Conservation (phyloP, 2,888 invertebrate genomes). For the Drosophila algonquin region DNA sequence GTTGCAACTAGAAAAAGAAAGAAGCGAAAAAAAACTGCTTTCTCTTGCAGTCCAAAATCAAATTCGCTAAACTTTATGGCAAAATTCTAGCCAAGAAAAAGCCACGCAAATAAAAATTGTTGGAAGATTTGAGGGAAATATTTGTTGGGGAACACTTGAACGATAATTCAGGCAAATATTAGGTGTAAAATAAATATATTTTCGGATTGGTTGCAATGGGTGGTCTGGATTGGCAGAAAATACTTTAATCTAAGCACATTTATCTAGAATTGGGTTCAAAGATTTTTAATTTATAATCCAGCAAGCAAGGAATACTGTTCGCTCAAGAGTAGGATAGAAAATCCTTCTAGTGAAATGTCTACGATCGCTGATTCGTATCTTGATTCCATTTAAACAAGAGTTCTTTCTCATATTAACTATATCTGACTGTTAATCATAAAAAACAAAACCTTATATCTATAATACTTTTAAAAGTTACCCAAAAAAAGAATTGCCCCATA, state of each 20-base stretch:
- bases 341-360: not conserved
- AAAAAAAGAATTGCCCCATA: not conserved
- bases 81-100: constrained; percentile 57
- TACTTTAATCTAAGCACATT: not conserved
- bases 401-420: not conserved
- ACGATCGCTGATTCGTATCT: not conserved
- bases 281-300: not conserved
- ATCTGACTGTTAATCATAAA: not conserved
- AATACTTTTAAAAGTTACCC: not conserved
- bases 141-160: not conserved
- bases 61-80: constrained; percentile 62
- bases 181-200: not conserved
- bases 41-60: constrained; percentile 74
- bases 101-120: constrained; percentile 7
- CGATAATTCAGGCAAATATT: not conserved
- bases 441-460: not conserved
- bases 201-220: not conserved
- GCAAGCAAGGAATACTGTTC: too few species aligned
- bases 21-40: constrained; percentile 72
- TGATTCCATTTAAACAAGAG: not conserved
- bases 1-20: constrained; percentile 49
- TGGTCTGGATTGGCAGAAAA: not conserved
- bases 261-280: not conserved
- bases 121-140: not conserved
- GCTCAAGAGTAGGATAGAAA: too few species aligned